These are phyloP conservation scores for Pterocles orientalis DNA, from an alignment of 2,113 vertebrate genomes.

Conservation along the genomic window DNA sequence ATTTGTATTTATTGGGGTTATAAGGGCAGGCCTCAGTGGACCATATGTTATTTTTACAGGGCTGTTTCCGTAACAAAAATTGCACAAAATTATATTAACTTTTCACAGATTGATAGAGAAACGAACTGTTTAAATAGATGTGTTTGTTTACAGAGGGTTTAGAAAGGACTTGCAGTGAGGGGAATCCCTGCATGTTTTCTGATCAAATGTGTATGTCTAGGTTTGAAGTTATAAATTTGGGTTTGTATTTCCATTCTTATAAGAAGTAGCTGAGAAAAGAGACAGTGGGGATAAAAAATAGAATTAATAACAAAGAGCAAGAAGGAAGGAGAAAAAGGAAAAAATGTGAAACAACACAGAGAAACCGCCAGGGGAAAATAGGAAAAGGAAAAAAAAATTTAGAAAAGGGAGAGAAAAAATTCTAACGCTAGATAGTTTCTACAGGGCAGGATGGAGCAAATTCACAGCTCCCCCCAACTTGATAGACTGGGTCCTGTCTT, in stretches of 20 bases:
- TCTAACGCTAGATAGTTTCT: not conserved
- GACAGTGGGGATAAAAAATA: not conserved
- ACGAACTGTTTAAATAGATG: slow-evolving; percentile 5
- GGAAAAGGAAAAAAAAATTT: too few relatives aligned
- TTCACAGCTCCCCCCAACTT: not conserved
- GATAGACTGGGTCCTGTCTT: not conserved
- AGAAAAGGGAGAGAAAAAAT: not conserved
- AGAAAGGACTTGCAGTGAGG: not conserved
- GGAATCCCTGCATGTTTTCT: slow-evolving; percentile 1
- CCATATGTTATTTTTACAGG: slow-evolving; percentile 45
- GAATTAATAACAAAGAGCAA: not conserved
- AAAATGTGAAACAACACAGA: not conserved
- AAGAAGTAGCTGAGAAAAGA: not conserved
- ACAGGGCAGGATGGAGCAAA: not conserved
- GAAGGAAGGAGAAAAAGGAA: not conserved
- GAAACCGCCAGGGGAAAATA: fast-evolving
- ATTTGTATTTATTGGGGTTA: slow-evolving; percentile 65
- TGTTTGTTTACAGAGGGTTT: slow-evolving; percentile 19
- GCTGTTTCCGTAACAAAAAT: slow-evolving; percentile 46
- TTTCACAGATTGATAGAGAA: slow-evolving; percentile 51
- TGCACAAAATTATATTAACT: slow-evolving; percentile 44
- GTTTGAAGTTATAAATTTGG: not conserved
- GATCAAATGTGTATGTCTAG: not conserved
- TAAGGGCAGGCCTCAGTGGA: slow-evolving; percentile 29
- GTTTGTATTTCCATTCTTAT: not conserved